These are phyloP conservation scores for Eupleurogrammus muticus DNA, from an alignment of 2,797 vertebrate species.

Conservation along the genomic window DNA sequence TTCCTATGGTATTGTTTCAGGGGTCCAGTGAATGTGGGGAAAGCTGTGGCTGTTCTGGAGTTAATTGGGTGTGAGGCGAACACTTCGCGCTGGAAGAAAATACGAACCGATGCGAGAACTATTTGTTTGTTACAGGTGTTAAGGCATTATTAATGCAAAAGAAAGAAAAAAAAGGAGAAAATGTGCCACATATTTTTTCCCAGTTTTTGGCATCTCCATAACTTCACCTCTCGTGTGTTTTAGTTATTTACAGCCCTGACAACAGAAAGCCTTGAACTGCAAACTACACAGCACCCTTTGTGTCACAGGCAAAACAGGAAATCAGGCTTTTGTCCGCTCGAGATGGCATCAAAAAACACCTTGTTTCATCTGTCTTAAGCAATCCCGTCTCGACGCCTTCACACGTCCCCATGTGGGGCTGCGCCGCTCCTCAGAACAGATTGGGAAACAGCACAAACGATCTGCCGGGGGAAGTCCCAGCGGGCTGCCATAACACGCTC, in stretches of 20 bases:
- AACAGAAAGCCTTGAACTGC: slow-evolving; percentile 79
- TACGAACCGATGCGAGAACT: slow-evolving; percentile 46
- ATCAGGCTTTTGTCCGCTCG: slow-evolving; percentile 85
- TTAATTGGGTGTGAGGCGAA: slow-evolving; percentile 35
- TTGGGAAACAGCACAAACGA: slow-evolving; percentile 86
- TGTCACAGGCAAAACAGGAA: slow-evolving; percentile 83
- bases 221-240: slow-evolving; percentile 75
- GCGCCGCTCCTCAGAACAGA: slow-evolving; percentile 85
- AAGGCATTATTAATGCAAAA: slow-evolving; percentile 41
- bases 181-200: slow-evolving; percentile 50
- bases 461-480: slow-evolving; percentile 84
- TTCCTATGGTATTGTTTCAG: slow-evolving; percentile 74
- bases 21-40: slow-evolving; percentile 69
- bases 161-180: slow-evolving; percentile 39
- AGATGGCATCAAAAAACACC: slow-evolving; percentile 84
- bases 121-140: slow-evolving; percentile 67
- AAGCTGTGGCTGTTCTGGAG: slow-evolving; percentile 47
- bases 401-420: slow-evolving; percentile 82
- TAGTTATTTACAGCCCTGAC: slow-evolving; percentile 82
- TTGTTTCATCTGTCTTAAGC: slow-evolving; percentile 89
- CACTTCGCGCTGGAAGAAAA: slow-evolving; percentile 32
- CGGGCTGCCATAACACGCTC: slow-evolving; percentile 84
- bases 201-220: slow-evolving; percentile 60
- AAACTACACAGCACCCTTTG: slow-evolving; percentile 82
- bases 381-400: slow-evolving; percentile 86